Conservation (phyloP, 2,888 invertebrate genomes). For the Horisme vitalbata region DNA sequence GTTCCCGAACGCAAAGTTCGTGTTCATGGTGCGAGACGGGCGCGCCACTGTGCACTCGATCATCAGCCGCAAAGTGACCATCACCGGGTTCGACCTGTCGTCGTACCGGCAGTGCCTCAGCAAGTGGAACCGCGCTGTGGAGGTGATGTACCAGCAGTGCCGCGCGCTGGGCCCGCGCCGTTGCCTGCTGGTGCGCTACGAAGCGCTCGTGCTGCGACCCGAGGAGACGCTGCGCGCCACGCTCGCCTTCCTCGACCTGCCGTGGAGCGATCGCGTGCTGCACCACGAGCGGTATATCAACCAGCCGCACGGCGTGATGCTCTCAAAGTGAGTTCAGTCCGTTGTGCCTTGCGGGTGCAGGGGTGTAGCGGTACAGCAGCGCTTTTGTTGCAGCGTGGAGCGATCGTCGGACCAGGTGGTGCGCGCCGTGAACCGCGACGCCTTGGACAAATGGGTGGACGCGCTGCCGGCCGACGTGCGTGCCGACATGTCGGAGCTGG, state of each 20-base stretch:
- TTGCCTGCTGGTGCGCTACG: slow-evolving; percentile 97
- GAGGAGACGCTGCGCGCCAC: slow-evolving; percentile 93
- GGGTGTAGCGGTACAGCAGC: not conserved
- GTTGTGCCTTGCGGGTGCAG: not conserved
- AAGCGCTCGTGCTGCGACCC: slow-evolving; percentile 98
- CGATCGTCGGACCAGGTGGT: slow-evolving; percentile 99
- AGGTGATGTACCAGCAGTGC: slow-evolving; percentile 97
- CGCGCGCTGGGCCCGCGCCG: slow-evolving; percentile 88
- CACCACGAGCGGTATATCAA: slow-evolving; percentile 99
- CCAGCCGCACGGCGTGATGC: slow-evolving; percentile 95
- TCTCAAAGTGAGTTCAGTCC: slow-evolving; percentile 91
- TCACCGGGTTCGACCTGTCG: slow-evolving; percentile 96
- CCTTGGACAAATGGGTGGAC: slow-evolving; percentile 95
- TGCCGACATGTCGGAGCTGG: slow-evolving; percentile 94
- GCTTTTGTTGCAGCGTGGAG: slow-evolving; percentile 89
- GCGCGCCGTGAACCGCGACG: slow-evolving; percentile 98
- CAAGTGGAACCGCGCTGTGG: slow-evolving; percentile 98
- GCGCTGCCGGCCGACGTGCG: slow-evolving; percentile 95
- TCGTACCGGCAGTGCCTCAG: slow-evolving; percentile 96
- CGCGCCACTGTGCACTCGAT: slow-evolving; percentile 99
- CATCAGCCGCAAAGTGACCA: slow-evolving; percentile 94
- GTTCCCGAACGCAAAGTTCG: slow-evolving; percentile 98
- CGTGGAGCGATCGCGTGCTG: slow-evolving; percentile 97
- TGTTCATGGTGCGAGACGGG: slow-evolving; percentile 99
- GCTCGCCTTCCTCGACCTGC: slow-evolving; percentile 93